Evolutionary conservation across 1,140 invertebrate genomes (phyloP).

Genomic region (Penaeus chinensis): DNA sequence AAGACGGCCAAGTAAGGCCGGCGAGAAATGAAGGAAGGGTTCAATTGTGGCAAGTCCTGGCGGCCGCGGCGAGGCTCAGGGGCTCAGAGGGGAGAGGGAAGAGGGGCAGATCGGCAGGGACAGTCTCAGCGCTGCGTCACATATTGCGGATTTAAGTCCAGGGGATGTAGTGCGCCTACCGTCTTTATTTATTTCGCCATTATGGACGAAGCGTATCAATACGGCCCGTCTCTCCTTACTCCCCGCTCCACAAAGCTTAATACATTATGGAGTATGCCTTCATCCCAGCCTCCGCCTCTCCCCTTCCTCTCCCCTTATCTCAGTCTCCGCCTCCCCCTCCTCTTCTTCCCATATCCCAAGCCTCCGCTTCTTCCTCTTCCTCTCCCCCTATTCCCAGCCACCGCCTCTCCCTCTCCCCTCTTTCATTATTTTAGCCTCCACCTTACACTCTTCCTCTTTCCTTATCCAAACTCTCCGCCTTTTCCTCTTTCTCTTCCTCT

Average conservation of each 20-base stretch:
- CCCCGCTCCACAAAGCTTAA: neutral
- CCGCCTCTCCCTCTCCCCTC: no score
- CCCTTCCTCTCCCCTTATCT: no score
- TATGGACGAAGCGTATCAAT: constrained; percentile 17
- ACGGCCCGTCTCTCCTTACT: neutral
- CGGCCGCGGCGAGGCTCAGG: neutral
- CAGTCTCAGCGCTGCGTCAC: neutral
- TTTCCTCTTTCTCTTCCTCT: no score
- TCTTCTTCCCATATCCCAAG: no score
- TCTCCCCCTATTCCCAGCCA: no score
- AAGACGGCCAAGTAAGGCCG: neutral
- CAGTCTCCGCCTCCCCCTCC: no score
- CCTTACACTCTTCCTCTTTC: no score
- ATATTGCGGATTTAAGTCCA: constrained; percentile 18
- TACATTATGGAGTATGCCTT: no score
- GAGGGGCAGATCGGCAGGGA: neutral
- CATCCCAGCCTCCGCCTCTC: no score
- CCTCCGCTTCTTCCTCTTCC: no score
- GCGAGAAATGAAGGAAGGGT: constrained; percentile 7
- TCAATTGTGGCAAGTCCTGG: constrained; percentile 8
- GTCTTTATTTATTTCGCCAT: constrained; percentile 25
- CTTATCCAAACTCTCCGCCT: no score
- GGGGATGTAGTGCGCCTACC: neutral
- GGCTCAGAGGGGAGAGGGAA: neutral
- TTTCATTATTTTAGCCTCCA: no score